phyloP scores from a whole-genome alignment of 2,888 invertebrate genomes.

The Phaedon cochleariae region DNA sequence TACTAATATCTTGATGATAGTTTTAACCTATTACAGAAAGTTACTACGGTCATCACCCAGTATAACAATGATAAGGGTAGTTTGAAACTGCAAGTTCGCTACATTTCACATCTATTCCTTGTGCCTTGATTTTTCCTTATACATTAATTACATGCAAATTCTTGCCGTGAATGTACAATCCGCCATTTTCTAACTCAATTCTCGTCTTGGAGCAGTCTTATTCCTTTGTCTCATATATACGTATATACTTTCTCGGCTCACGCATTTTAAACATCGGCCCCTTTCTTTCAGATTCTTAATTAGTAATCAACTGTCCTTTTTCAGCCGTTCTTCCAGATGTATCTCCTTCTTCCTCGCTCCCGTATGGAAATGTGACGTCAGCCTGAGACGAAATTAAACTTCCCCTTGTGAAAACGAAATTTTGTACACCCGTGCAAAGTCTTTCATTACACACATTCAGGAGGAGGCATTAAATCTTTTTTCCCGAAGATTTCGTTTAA shows the following conservation, averaged over 20 bases:
- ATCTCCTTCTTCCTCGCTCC: slow-evolving; percentile 64
- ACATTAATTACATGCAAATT: slow-evolving; percentile 64
- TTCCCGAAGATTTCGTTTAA: not conserved
- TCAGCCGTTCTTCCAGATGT: slow-evolving; percentile 53
- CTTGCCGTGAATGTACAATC: slow-evolving; percentile 62
- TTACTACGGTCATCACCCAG: too few relatives aligned
- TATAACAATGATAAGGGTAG: too few relatives aligned
- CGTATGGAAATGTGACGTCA: slow-evolving; percentile 62
- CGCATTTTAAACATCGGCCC: slow-evolving; percentile 66
- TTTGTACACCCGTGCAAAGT: slow-evolving; percentile 63
- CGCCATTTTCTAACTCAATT: slow-evolving; percentile 63
- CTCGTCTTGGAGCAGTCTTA: slow-evolving; percentile 60
- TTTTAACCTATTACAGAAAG: too few relatives aligned
- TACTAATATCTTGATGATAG: too few relatives aligned
- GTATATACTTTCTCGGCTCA: slow-evolving; percentile 59
- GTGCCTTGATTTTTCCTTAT: slow-evolving; percentile 62
- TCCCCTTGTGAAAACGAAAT: slow-evolving; percentile 60
- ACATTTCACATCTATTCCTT: slow-evolving; percentile 57
- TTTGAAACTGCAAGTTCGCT: slow-evolving; percentile 39
- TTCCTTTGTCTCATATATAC: slow-evolving; percentile 63
- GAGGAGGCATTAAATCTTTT: slow-evolving; percentile 27
- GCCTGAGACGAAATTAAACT: slow-evolving; percentile 44
- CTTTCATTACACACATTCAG: slow-evolving; percentile 62
- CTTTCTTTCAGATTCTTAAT: slow-evolving; percentile 77
- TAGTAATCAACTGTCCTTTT: slow-evolving; percentile 69